phyloP scores from a whole-genome alignment of 2,888 invertebrate species.

The Allygus modestus region DNA sequence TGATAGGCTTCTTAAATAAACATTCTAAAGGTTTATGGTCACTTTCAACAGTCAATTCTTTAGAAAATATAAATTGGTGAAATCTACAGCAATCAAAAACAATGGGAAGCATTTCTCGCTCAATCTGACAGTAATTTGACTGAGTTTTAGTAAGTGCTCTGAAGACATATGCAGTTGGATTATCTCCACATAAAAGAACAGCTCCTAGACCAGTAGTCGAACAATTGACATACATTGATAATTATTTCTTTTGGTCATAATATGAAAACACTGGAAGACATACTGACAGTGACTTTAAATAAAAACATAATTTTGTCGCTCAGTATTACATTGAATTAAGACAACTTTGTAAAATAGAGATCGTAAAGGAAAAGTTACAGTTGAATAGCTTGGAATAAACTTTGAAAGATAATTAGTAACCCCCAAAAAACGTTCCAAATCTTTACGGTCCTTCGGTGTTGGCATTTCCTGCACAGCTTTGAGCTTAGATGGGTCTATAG shows the following conservation, averaged over 20 bases:
- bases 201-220: slow-evolving; percentile 71
- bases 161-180: slow-evolving; percentile 73
- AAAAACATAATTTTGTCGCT: slow-evolving; percentile 69
- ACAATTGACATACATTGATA: slow-evolving; percentile 70
- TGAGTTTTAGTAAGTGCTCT: slow-evolving; percentile 70
- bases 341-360: slow-evolving; percentile 57
- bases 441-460: slow-evolving; percentile 51
- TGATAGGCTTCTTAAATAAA: not conserved
- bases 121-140: slow-evolving; percentile 71
- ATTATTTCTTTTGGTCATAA: slow-evolving; percentile 69
- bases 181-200: slow-evolving; percentile 70
- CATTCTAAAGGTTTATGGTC: slow-evolving; percentile 71
- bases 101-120: slow-evolving; percentile 72
- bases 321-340: slow-evolving; percentile 69
- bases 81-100: slow-evolving; percentile 71
- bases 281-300: slow-evolving; percentile 66
- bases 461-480: slow-evolving; percentile 54
- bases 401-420: slow-evolving; percentile 52
- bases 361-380: slow-evolving; percentile 26
- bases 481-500: slow-evolving; percentile 51
- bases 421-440: slow-evolving; percentile 59
- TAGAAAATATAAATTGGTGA: slow-evolving; percentile 72
- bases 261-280: slow-evolving; percentile 69
- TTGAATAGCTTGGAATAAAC: slow-evolving; percentile 58
- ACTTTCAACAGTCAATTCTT: slow-evolving; percentile 69